Base-by-base conservation (phyloP, 53 echinoderm and acorn worm species). In the Holothuria scabra region DNA sequence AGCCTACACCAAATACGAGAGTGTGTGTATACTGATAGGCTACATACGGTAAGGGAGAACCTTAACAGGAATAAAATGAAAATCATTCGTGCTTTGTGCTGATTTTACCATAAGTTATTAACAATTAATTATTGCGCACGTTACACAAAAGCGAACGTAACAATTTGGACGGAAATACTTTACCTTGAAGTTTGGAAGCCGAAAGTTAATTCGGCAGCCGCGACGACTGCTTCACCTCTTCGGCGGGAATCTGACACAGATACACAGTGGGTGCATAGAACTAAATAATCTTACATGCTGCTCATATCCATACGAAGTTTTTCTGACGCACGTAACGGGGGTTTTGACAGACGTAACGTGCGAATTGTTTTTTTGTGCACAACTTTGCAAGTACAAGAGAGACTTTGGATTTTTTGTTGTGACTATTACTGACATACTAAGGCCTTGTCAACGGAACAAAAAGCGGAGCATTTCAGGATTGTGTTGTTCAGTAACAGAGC, bases 261-360 rank as follows among this genome's bases (percentile, higher is more conserved):
- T 29, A 8, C 21, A 13, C 10, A 35, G 35, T 3, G 35, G 67
- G 67, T 67, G 67, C 67, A 67, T 10, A 34, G 13, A 67, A 67
- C 67, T 33, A 34, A 67, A 67, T 67, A 67, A 67, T 67, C 35
- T 29, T 35, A 67, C 35, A 28, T 3, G 33, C 28, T 30, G 30
- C 34, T 21, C 35, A 30, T 24, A 30, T 67, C 30, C 10, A 35
- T 10, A 18, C 20, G 26, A 20, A 67, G 18, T 6, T 67, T 13
- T 67, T 64, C 67, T 26, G 32, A 1, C 67, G 14, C 67, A 67
- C 67, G 67, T 67, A 67, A 67, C 67, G 35, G 67, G 14, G 34
- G 35, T 30, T 67, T 67, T 34, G 67, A 67, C 67, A 29, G 67
- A 67, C 67, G 34, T 67, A 67, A 67, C 67, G 35, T 67, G 67